Conservation (phyloP, 2,113 vertebrate species). For the Smithornis capensis region DNA sequence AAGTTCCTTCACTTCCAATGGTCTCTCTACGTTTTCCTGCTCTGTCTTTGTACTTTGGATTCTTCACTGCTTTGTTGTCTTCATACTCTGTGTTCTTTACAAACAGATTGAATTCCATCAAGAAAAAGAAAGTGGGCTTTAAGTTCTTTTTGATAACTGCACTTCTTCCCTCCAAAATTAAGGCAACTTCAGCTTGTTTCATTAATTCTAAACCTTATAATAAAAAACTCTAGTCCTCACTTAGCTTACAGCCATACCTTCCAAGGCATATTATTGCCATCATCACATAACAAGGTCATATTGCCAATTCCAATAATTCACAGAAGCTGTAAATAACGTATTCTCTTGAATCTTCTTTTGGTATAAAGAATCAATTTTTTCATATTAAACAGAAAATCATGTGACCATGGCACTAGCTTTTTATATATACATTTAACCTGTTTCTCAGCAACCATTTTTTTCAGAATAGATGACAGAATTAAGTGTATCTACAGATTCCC, state of each 20-base stretch:
- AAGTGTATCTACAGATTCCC: background rate
- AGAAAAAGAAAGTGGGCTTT: background rate
- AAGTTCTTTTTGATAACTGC: background rate
- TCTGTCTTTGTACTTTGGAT: conserved; percentile 91
- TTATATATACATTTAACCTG: background rate
- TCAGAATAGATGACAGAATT: background rate
- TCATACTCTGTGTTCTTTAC: conserved; percentile 89
- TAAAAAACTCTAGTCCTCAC: background rate
- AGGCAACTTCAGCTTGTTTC: background rate
- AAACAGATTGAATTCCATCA: background rate
- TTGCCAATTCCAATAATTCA: background rate
- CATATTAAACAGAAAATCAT: background rate
- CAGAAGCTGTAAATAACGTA: background rate
- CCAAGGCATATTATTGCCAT: background rate
- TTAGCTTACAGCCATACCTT: background rate
- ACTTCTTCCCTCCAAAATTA: background rate
- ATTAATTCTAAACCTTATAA: background rate
- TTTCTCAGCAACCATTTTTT: background rate
- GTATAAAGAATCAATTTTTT: background rate
- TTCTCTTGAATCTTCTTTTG: background rate
- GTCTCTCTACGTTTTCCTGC: conserved; percentile 89
- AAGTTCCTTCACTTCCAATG: conserved; percentile 90
- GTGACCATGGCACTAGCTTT: background rate
- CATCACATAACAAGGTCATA: background rate
- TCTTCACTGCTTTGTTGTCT: conserved; percentile 82